phyloP scores from a whole-genome alignment of 2,113 vertebrate genomes.

The Alethe diademata region DNA sequence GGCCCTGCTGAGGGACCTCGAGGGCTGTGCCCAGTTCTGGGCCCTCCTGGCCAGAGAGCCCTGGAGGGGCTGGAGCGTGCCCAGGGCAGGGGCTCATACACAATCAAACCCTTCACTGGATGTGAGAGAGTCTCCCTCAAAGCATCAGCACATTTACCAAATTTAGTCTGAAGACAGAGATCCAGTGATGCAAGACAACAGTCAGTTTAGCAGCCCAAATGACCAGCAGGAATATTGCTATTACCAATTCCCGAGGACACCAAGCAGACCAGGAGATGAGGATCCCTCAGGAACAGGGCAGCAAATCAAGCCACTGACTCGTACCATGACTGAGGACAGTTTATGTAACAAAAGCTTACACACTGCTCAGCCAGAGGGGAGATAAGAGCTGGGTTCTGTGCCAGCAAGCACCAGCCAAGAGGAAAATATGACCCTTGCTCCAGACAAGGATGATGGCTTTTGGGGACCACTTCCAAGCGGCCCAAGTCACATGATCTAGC shows the following conservation, averaged over 20 bases:
- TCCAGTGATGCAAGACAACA: not conserved
- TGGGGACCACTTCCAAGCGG: not conserved
- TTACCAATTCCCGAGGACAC: not conserved
- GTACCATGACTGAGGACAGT: fast-evolving
- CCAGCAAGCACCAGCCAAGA: not conserved
- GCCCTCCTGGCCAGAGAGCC: not conserved
- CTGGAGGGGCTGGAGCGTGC: not conserved
- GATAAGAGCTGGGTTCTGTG: not conserved
- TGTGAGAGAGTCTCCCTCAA: not conserved
- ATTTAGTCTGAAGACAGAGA: not conserved
- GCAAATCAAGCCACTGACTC: not conserved
- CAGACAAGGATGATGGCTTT: not conserved
- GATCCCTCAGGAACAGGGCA: not conserved
- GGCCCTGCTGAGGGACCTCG: not conserved
- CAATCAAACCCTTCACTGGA: not conserved
- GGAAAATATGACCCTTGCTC: not conserved
- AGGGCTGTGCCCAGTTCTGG: not conserved
- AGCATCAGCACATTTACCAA: not conserved
- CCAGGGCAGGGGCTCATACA: not conserved
- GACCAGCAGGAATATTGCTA: not conserved
- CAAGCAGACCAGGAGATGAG: not conserved
- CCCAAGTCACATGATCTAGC: not conserved
- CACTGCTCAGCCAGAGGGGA: not conserved
- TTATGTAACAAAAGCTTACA: not conserved
- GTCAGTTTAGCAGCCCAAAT: not conserved